A percentile compares a stretch with the other conserved stretches of the same genome.
These are phyloP conservation scores for Calephelis virginiensis DNA, from an alignment of 1,140 invertebrate species.

Conservation along the genomic window DNA sequence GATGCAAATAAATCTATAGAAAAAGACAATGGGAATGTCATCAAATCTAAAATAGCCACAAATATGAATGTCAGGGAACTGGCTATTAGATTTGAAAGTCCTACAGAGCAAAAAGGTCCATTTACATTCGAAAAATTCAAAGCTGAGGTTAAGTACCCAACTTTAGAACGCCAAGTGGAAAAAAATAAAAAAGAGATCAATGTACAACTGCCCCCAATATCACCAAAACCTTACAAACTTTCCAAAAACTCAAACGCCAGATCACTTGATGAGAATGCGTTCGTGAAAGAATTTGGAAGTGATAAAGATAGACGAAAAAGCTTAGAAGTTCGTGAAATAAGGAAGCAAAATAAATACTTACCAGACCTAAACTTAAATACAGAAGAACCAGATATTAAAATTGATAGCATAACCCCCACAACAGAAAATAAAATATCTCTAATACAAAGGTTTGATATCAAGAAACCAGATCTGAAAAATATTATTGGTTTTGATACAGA, in stretches of 20 bases:
- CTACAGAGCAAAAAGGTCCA: slow-evolving; percentile 70
- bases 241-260: slow-evolving; percentile 83
- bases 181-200: slow-evolving; percentile 44
- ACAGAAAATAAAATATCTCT: slow-evolving; percentile 80
- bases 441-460: slow-evolving; percentile 74
- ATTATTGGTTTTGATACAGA: slow-evolving; percentile 73
- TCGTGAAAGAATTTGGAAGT: slow-evolving; percentile 81
- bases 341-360: slow-evolving; percentile 76
- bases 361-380: slow-evolving; percentile 78
- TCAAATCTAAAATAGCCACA: slow-evolving; percentile 40
- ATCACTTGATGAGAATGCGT: slow-evolving; percentile 86
- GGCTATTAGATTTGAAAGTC: slow-evolving; percentile 80
- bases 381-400: slow-evolving; percentile 49
- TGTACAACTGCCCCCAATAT: slow-evolving; percentile 41
- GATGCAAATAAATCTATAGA: slow-evolving; percentile 35
- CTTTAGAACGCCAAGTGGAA: slow-evolving; percentile 50
- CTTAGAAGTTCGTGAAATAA: slow-evolving; percentile 73
- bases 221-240: slow-evolving; percentile 62
- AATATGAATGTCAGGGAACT: slow-evolving; percentile 78
- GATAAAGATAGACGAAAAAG: slow-evolving; percentile 71
- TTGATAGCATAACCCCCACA: slow-evolving; percentile 75
- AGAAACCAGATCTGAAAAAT: slow-evolving; percentile 69
- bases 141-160: slow-evolving; percentile 57
- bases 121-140: slow-evolving; percentile 72
- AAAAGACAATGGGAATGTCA: slow-evolving; percentile 59